Percentiles rank a stretch among this genome's conserved stretches.
Evolutionary conservation across 2,113 vertebrate species (phyloP).

Genomic region (Pipra filicauda): DNA sequence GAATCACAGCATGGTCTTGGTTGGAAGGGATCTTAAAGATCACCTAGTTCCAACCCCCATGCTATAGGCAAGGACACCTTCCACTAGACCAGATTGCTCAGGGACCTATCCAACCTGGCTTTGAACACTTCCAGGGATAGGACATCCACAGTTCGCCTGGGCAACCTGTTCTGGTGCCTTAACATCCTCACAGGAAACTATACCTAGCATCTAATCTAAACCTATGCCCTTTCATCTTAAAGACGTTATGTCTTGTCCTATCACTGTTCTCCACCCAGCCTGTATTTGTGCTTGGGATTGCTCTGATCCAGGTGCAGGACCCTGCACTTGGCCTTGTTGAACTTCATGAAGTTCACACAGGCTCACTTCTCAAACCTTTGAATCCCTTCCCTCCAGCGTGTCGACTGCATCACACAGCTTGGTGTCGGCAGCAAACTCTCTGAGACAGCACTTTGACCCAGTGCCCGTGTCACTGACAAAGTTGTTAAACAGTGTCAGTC

Average conservation of each 20-base stretch:
- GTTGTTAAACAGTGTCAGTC: background rate
- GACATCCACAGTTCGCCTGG: background rate
- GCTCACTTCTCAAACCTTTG: background rate
- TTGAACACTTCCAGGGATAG: background rate
- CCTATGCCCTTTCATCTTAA: background rate
- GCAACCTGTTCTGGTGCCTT: background rate
- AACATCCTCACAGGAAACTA: background rate
- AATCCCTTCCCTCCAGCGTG: background rate
- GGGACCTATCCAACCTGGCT: background rate
- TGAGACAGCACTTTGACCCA: background rate
- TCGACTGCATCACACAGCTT: background rate
- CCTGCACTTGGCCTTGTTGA: background rate
- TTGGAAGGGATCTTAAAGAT: background rate
- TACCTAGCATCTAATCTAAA: background rate
- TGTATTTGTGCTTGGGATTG: background rate
- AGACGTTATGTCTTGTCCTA: background rate
- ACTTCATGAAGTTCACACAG: too few relatives aligned
- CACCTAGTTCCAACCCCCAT: background rate
- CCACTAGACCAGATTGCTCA: background rate
- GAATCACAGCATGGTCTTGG: background rate
- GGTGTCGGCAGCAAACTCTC: accelerated
- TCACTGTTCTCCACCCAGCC: background rate
- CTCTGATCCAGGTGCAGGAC: accelerated
- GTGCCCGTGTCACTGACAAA: background rate
- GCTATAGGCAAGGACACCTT: background rate